These are phyloP conservation scores for Climacteris rufus DNA, from an alignment of 2,113 vertebrate genomes.

Conservation along the genomic window DNA sequence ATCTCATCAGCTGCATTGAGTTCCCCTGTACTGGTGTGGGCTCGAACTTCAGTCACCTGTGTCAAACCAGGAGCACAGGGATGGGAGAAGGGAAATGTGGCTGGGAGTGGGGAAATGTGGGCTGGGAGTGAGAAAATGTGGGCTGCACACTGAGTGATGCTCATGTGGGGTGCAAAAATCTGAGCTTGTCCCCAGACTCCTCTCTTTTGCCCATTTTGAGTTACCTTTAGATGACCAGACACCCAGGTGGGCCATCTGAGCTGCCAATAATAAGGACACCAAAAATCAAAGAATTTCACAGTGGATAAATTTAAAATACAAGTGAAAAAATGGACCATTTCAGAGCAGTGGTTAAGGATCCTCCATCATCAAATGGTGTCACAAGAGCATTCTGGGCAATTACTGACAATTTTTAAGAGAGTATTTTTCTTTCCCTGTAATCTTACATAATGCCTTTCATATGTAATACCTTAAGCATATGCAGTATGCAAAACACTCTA, in stretches of 20 bases:
- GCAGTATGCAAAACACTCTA: constrained; percentile 36
- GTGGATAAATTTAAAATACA: neutral
- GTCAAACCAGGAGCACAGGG: accelerated
- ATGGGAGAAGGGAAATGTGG: neutral
- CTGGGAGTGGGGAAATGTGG: neutral
- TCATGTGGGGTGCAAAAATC: neutral
- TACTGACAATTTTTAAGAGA: constrained; percentile 25
- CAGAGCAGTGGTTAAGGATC: neutral
- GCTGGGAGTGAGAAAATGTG: neutral
- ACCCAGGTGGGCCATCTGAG: neutral
- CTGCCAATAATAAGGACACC: neutral
- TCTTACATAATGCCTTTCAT: constrained; percentile 63
- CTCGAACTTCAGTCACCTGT: neutral
- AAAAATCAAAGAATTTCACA: neutral
- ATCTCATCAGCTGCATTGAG: accelerated
- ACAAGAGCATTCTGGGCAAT: constrained; percentile 48
- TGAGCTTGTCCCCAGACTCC: neutral
- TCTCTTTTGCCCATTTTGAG: neutral
- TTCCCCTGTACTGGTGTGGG: neutral
- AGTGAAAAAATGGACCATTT: neutral
- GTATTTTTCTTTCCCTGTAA: constrained; percentile 57
- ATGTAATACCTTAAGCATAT: constrained; percentile 36
- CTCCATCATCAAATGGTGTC: constrained; percentile 41
- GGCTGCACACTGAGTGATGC: accelerated
- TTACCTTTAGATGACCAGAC: neutral